These are phyloP conservation scores for Teleopsis dalmanni DNA, from an alignment of 1,140 invertebrate genomes.

Conservation along the genomic window DNA sequence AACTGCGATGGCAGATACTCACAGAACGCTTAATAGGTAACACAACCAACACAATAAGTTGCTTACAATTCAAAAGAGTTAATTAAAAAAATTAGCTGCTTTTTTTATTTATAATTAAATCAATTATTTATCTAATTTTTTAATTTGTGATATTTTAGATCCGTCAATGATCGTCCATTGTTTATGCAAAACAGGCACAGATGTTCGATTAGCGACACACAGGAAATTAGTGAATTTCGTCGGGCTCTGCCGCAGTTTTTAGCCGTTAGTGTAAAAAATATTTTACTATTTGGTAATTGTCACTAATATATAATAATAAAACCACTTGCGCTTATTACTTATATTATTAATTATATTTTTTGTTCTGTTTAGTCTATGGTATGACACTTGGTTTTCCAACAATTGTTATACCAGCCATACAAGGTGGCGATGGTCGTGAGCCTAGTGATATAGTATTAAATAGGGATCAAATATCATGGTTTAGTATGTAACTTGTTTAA, in stretches of 20 bases:
- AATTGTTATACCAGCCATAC: slow-evolving; percentile 64
- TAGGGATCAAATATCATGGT: slow-evolving; percentile 65
- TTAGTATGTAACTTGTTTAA: slow-evolving; percentile 60
- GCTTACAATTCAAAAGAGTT: too few relatives aligned
- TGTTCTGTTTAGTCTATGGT: slow-evolving; percentile 52
- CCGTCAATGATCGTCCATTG: slow-evolving; percentile 36
- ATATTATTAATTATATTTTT: not conserved
- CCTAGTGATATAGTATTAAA: slow-evolving; percentile 49
- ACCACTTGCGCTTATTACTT: not conserved
- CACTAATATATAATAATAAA: not conserved
- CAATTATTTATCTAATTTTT: too few relatives aligned
- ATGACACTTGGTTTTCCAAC: slow-evolving; percentile 69
- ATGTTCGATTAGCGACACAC: slow-evolving; percentile 22
- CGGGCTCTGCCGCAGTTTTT: slow-evolving; percentile 53
- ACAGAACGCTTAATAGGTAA: too few relatives aligned
- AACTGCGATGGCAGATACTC: too few relatives aligned
- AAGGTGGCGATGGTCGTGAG: slow-evolving; percentile 46
- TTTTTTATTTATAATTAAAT: too few relatives aligned
- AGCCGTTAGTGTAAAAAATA: slow-evolving; percentile 58
- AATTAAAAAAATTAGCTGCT: too few relatives aligned
- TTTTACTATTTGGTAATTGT: slow-evolving; percentile 50
- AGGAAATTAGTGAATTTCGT: slow-evolving; percentile 44
- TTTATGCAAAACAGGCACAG: slow-evolving; percentile 37
- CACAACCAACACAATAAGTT: too few relatives aligned
- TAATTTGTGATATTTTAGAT: too few relatives aligned